Evolutionary conservation across 2,797 vertebrate species (phyloP), one percentile per base, ranked within the genome.

Genomic region (Trematomus bernacchii): DNA sequence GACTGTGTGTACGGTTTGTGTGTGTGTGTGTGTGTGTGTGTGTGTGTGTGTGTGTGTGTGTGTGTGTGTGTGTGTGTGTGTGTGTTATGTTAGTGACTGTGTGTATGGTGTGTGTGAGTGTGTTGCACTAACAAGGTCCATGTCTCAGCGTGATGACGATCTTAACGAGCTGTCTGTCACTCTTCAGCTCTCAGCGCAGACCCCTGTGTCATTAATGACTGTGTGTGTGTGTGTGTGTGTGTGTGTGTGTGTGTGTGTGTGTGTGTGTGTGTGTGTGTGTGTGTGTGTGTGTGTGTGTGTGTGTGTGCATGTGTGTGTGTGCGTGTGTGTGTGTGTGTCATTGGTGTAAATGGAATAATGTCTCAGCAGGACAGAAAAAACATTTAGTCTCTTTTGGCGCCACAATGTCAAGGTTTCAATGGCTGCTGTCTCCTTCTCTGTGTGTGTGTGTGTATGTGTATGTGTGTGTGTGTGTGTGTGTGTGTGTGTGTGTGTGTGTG

Each of bases 81-180:
- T 71, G 65, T 69, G 57, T 33, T 33, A 7, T 54, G 59, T 73
- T 50, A 47, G 58, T 42, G 54, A 62, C 51, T 79, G 46, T 65
- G 46, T 71, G 52, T 69, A 21, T 80, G 74, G 53, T 66, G 51
- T 77, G 40, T 68, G 69, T 81, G 66, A 69, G 84, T 82, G 89
- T 93, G 81, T 92, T 92, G 88, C 88, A 86, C 89, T 94, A 94
- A 94, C 91, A 89, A 94, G 91, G 92, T 88, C 87, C 83, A 79
- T 84, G 82, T 88, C 92, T 89, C 91, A 93, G 93, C 91, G 73
- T 92, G 92, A 92, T 84, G 87, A 91, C 79, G 70, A 88, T 87
- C 85, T 90, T 94, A 94, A 94, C 92, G 91, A 95, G 92, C 94
- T 93, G 93, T 94, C 93, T 94, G 88, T 94, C 93, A 93, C 92